A percentile compares a stretch with the other conserved stretches of the same genome.
phyloP scores from a whole-genome alignment of 2,888 invertebrate genomes.

The Cantharis lateralis region DNA sequence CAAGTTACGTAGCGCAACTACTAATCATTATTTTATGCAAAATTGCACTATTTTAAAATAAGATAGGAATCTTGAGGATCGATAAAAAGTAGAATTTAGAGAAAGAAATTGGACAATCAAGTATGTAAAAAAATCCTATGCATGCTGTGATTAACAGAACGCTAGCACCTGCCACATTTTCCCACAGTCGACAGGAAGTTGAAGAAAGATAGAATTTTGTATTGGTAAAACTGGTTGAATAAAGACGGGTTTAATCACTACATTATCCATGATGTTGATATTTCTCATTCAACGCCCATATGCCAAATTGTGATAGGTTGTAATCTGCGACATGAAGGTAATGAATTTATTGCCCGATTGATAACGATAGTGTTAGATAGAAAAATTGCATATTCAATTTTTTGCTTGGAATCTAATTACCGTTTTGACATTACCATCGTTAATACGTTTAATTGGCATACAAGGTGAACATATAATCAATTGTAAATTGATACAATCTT shows the following conservation, averaged over 20 bases:
- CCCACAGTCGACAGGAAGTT: constrained; percentile 34
- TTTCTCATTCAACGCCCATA: constrained; percentile 23
- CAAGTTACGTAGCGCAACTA: constrained; percentile 13
- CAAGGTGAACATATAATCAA: background rate
- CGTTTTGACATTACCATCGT: background rate
- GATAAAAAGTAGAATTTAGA: constrained; percentile 21
- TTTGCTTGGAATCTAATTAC: background rate
- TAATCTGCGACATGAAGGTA: constrained; percentile 10
- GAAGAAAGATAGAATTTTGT: constrained; percentile 13
- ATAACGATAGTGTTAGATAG: constrained; percentile 5
- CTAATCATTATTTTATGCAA: constrained; percentile 19
- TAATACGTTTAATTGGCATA: background rate
- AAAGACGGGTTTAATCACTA: constrained; percentile 15
- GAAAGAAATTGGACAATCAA: constrained; percentile 31
- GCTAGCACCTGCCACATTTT: constrained; percentile 34
- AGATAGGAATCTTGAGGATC: background rate
- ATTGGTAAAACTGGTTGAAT: constrained; percentile 1
- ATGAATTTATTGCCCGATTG: constrained; percentile 13
- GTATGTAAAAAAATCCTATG: constrained; percentile 34
- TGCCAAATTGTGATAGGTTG: constrained; percentile 29
- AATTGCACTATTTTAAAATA: constrained; percentile 16
- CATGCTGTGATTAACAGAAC: constrained; percentile 31
- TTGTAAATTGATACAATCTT: background rate
- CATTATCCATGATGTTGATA: constrained; percentile 19
- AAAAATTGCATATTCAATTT: background rate